These are phyloP conservation scores for Diabrotica undecimpunctata DNA, from an alignment of 1,140 invertebrate species.

Conservation along the genomic window DNA sequence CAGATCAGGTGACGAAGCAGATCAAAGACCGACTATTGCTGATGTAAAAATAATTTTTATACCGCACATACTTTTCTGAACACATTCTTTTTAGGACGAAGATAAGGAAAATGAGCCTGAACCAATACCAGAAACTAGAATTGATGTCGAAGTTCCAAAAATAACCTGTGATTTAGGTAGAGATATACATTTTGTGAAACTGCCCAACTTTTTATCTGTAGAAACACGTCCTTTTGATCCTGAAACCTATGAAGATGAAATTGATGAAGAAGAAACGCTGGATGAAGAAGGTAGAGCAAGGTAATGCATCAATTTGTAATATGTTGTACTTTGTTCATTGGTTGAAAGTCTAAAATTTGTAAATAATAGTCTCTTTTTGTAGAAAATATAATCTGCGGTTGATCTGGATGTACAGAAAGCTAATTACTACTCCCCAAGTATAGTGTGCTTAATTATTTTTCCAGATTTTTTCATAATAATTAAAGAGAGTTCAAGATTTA, in stretches of 20 bases:
- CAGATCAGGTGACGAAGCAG: conserved; percentile 41
- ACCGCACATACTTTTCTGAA: neutral
- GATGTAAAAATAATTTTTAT: conserved; percentile 31
- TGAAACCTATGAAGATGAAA: conserved; percentile 96
- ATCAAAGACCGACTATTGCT: conserved; percentile 46
- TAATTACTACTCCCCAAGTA: too few relatives aligned
- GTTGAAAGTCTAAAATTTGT: neutral
- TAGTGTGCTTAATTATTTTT: too few relatives aligned
- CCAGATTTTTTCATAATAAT: too few relatives aligned
- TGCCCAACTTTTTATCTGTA: conserved; percentile 90
- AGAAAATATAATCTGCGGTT: too few relatives aligned
- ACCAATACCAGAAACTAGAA: conserved; percentile 84
- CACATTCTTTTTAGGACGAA: conserved; percentile 46
- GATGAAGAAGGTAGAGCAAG: conserved; percentile 96
- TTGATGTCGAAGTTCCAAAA: conserved; percentile 95
- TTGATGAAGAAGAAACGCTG: conserved; percentile 96
- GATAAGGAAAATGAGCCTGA: conserved; percentile 73
- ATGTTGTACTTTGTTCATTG: neutral
- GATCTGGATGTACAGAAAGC: too few relatives aligned
- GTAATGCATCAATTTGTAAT: conserved; percentile 37
- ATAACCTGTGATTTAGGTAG: conserved; percentile 88
- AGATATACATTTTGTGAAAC: conserved; percentile 91
- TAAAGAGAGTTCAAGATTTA: too few relatives aligned
- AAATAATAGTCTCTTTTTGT: too few relatives aligned
- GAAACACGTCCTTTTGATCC: conserved; percentile 92